Base-by-base conservation (phyloP, 2,888 invertebrate species). In the Melanchra persicariae region DNA sequence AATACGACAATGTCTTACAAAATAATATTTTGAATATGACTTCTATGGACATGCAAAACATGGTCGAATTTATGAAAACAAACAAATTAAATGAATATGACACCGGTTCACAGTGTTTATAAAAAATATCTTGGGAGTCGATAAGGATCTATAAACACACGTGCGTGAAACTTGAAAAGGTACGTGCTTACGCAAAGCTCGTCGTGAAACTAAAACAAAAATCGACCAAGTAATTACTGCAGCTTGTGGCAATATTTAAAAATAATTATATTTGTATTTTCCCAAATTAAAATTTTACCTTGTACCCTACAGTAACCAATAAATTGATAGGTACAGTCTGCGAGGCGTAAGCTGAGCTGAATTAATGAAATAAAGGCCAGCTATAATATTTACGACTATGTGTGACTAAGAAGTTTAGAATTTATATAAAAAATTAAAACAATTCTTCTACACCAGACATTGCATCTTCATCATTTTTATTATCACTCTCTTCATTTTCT, bases 11-110 rank as follows among this genome's bases (percentile, higher is more conserved):
- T 24, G 17, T 37, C n/a, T 43, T 47, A 54, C 1, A 43, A 59
- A 58, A 68, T 51, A 61, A 69, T 57, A 65, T 51, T n/a, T 26
- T 58, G 49, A 26, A 24, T 62, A 67, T 49, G 57, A 73, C 63
- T 60, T 73, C 2, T 40, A 75, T 57, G 60, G 49, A 30, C 55
- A 76, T 60, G 74, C 74, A 51, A 37, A 22, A 67, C 12, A 58
- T 74, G 37, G 15, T 43, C 30, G 24, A 58, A 57, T 43, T 24
- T 30, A 57, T 58, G 57, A n/a, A 45, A 65, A 73, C 40, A 45
- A 65, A 73, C 40, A n/a, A 65, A 30, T 19, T 37, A 55, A 60
- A 76, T 57, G 52, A 72, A 72, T 66, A 62, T 55, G 40, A 22
- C 30, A 61, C 22, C 24, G 10, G 34, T 26, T 52, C 58, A 9